These are phyloP conservation scores for Malacosoma neustria DNA, from an alignment of 2,888 invertebrate species.

Conservation along the genomic window DNA sequence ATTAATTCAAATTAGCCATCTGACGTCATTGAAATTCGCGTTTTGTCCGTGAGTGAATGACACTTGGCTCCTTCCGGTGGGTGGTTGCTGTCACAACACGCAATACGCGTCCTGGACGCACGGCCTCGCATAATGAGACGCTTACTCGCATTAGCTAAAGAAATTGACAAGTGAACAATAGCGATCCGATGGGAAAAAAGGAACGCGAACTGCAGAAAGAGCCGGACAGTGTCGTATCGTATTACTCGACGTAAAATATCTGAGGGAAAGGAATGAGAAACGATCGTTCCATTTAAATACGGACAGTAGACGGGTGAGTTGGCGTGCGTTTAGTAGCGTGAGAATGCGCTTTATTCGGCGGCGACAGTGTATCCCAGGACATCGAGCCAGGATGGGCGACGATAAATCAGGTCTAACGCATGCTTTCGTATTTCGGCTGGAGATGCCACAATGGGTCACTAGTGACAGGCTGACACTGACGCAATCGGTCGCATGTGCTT, in stretches of 20 bases:
- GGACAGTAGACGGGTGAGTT: constrained; percentile 59
- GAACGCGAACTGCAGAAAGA: constrained; percentile 67
- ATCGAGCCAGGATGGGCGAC: constrained; percentile 40
- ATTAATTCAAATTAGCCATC: constrained; percentile 72
- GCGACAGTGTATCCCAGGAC: constrained; percentile 48
- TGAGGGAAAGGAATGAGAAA: constrained; percentile 72
- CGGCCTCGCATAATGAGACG: constrained; percentile 74
- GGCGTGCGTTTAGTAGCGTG: constrained; percentile 73
- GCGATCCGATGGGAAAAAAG: constrained; percentile 59
- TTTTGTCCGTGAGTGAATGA: constrained; percentile 69
- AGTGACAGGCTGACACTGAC: constrained; percentile 64
- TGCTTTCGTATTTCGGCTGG: constrained; percentile 51
- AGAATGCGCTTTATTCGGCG: constrained; percentile 71
- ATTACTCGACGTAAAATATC: constrained; percentile 74
- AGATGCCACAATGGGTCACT: constrained; percentile 53
- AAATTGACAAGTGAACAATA: constrained; percentile 76
- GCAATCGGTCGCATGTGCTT: constrained; percentile 64
- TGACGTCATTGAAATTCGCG: constrained; percentile 66
- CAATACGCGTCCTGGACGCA: constrained; percentile 69
- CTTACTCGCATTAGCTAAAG: constrained; percentile 75
- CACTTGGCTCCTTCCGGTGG: constrained; percentile 71
- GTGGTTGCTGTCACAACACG: constrained; percentile 75
- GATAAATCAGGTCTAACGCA: constrained; percentile 63
- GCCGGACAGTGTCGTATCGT: constrained; percentile 75
- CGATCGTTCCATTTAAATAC: constrained; percentile 69